Conservation (phyloP, 2,113 vertebrate genomes). For the Neodontobutis hainanensis region DNA sequence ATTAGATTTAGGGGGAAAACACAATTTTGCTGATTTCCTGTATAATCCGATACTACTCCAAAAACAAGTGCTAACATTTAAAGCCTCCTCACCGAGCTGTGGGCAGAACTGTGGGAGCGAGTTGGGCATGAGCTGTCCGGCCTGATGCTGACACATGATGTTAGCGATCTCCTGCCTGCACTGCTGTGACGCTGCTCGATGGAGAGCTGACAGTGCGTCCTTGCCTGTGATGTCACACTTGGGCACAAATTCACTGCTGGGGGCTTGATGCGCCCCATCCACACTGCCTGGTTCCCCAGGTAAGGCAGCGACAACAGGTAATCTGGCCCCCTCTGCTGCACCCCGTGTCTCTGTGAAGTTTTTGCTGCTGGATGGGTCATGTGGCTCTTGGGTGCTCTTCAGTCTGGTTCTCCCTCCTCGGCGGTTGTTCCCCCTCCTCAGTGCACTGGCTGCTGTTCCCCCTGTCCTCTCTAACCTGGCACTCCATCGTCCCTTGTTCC, state of each 20-base stretch:
- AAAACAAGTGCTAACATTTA: background rate
- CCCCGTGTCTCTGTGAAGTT: constrained; percentile 81
- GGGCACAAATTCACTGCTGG: constrained; percentile 86
- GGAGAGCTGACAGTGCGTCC: constrained; percentile 90
- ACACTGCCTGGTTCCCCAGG: constrained; percentile 93
- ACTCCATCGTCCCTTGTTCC: constrained; percentile 81
- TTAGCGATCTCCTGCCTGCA: constrained; percentile 95
- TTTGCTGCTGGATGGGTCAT: constrained; percentile 84
- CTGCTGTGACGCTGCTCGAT: constrained; percentile 88
- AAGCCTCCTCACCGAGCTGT: constrained; percentile 80
- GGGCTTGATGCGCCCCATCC: constrained; percentile 89
- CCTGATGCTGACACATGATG: constrained; percentile 92
- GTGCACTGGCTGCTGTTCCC: constrained; percentile 53
- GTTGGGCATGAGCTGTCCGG: constrained; percentile 89
- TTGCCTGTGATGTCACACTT: constrained; percentile 94
- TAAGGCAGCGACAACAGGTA: constrained; percentile 72
- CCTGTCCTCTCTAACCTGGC: constrained; percentile 74
- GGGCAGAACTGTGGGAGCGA: constrained; percentile 89
- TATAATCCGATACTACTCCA: background rate
- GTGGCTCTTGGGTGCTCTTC: constrained; percentile 56
- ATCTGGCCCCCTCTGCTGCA: constrained; percentile 62
- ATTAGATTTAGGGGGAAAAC: constrained; percentile 3
- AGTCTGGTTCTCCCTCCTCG: constrained; percentile 67
- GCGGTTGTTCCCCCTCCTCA: constrained; percentile 76
- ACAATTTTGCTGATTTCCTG: background rate